Percentiles rank a stretch among this genome's conserved stretches.
Conservation (phyloP, 2,888 invertebrate genomes). For the Nesidiocoris tenuis region DNA sequence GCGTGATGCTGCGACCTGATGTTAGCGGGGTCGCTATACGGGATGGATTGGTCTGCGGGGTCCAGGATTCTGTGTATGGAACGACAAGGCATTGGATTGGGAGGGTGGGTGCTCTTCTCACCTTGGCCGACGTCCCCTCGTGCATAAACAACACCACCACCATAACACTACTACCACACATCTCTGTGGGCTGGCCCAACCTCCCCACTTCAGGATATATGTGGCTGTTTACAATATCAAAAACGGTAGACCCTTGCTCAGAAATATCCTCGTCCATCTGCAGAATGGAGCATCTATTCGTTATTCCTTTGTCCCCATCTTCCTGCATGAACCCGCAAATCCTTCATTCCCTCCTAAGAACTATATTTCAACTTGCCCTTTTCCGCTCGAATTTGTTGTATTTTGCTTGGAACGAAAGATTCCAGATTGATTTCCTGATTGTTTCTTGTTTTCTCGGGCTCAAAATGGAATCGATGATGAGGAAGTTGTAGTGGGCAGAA, state of each 20-base stretch:
- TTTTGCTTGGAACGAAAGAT: too few relatives aligned
- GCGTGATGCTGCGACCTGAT: not conserved
- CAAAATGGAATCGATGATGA: too few relatives aligned
- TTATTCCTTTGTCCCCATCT: not conserved
- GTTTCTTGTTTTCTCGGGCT: too few relatives aligned
- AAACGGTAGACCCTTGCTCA: not conserved
- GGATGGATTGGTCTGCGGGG: not conserved
- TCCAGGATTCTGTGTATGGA: not conserved
- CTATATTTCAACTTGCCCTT: too few relatives aligned
- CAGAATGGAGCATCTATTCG: not conserved
- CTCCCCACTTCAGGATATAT: not conserved
- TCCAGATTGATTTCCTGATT: too few relatives aligned
- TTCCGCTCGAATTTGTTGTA: too few relatives aligned
- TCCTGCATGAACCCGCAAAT: not conserved
- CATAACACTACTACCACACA: not conserved
- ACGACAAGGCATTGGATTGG: not conserved
- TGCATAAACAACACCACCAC: not conserved
- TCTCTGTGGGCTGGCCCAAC: not conserved
- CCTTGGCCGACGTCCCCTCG: not conserved
- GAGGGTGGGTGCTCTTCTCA: not conserved
- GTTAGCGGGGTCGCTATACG: not conserved
- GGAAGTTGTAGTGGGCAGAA: too few relatives aligned
- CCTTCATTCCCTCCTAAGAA: not conserved
- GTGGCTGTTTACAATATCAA: not conserved
- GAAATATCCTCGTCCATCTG: not conserved